Conservation (phyloP, 1,140 invertebrate species). For the Pararge aegeria region DNA sequence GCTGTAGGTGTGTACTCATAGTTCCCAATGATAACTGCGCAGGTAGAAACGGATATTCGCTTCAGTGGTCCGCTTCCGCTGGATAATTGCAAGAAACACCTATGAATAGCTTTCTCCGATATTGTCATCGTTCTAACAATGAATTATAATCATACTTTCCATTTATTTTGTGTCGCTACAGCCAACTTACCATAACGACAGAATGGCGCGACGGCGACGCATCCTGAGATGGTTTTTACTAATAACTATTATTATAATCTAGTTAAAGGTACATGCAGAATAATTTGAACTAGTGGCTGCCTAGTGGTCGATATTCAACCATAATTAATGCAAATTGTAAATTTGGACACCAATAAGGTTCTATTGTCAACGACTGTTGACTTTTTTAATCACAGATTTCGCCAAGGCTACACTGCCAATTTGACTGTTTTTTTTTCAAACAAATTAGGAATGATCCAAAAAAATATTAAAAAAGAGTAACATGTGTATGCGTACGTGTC, state of each 20-base stretch:
- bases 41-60: slow-evolving; percentile 59
- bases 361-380: no score
- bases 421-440: no score
- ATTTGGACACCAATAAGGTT: no score
- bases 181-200: slow-evolving; percentile 4
- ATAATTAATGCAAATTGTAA: no score
- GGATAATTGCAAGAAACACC: slow-evolving; percentile 64
- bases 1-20: not conserved
- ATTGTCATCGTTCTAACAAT: slow-evolving; percentile 20
- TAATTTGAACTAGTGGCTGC: no score
- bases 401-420: no score
- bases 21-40: slow-evolving; percentile 26
- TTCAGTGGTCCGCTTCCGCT: slow-evolving; percentile 65
- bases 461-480: no score
- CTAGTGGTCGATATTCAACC: no score
- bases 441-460: no score
- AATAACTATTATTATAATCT: not conserved
- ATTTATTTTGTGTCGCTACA: slow-evolving; percentile 3
- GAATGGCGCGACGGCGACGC: not conserved
- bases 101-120: slow-evolving; percentile 40
- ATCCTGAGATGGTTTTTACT: not conserved
- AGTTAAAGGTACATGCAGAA: not conserved
- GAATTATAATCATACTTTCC: slow-evolving; percentile 11
- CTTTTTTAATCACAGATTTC: no score
- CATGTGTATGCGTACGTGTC: no score